Conservation (phyloP, 2,888 invertebrate genomes). For the Agrilus biguttatus region DNA sequence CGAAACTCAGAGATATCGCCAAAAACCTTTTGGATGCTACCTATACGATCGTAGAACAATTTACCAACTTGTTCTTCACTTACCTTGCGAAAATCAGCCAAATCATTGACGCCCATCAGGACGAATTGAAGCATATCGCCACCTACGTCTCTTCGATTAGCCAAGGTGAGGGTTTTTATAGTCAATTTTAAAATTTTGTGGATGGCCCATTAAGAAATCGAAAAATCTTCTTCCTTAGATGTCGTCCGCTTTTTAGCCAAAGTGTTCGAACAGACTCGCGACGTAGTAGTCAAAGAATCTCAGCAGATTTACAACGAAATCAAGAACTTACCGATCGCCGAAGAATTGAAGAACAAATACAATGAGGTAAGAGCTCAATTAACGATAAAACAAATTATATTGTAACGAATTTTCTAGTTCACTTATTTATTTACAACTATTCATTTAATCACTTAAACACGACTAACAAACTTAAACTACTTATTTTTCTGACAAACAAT, state of each 20-base stretch:
- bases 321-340: constrained; percentile 38
- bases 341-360: constrained; percentile 33
- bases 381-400: not conserved
- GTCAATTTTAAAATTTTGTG: not conserved
- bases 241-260: constrained; percentile 30
- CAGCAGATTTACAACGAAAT: constrained; percentile 34
- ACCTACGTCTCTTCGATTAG: constrained; percentile 37
- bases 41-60: constrained; percentile 13
- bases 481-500: too few species aligned
- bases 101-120: constrained; percentile 49
- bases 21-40: constrained; percentile 34
- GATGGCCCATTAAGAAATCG: constrained; percentile 1
- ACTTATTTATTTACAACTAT: too few species aligned
- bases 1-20: constrained; percentile 27
- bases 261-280: constrained; percentile 25
- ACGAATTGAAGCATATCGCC: constrained; percentile 47
- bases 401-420: too few species aligned
- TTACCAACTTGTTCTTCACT: constrained; percentile 20
- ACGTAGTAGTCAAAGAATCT: constrained; percentile 32
- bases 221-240: constrained; percentile 20
- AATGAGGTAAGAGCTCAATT: constrained; percentile 18
- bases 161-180: constrained; percentile 28
- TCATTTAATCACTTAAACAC: too few species aligned
- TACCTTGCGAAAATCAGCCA: constrained; percentile 38
- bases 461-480: too few species aligned